Conservation (phyloP, 1,140 invertebrate species). For the Choristoneura fumiferana region DNA sequence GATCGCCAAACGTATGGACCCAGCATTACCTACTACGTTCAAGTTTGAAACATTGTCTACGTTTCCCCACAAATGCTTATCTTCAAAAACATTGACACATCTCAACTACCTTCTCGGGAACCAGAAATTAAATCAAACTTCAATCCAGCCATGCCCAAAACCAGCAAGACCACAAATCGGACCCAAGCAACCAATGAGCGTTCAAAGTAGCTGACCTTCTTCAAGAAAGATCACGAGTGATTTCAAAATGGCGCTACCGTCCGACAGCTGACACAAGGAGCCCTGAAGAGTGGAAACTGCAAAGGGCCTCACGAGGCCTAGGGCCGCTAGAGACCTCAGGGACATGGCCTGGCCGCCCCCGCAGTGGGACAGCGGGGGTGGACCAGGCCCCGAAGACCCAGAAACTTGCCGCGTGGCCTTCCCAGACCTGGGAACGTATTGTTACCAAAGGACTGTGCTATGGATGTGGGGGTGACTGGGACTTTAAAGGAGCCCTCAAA, state of each 20-base stretch:
- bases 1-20: too few species aligned
- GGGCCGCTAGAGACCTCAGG: slow-evolving; percentile 43
- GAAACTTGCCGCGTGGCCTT: slow-evolving; percentile 1
- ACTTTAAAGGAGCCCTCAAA: slow-evolving; percentile 63
- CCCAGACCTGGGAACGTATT: slow-evolving; percentile 51
- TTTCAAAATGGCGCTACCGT: slow-evolving; percentile 72
- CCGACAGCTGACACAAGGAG: slow-evolving; percentile 60
- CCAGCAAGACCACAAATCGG: slow-evolving; percentile 30
- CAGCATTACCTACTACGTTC: too few species aligned
- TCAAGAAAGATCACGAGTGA: slow-evolving; percentile 59
- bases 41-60: too few species aligned
- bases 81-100: slow-evolving; percentile 47
- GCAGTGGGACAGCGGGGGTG: slow-evolving; percentile 51
- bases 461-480: slow-evolving; percentile 67
- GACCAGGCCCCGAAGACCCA: background rate
- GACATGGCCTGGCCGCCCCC: slow-evolving; percentile 73
- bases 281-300: slow-evolving; percentile 71
- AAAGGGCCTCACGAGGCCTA: slow-evolving; percentile 47
- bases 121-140: slow-evolving; percentile 24
- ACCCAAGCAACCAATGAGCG: slow-evolving; percentile 16
- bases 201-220: slow-evolving; percentile 26
- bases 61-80: too few species aligned
- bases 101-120: slow-evolving; percentile 25
- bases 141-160: slow-evolving; percentile 20
- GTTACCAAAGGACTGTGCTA: slow-evolving; percentile 60